phyloP scores from a whole-genome alignment of 2,113 vertebrate genomes.

The Tupaia tana region DNA sequence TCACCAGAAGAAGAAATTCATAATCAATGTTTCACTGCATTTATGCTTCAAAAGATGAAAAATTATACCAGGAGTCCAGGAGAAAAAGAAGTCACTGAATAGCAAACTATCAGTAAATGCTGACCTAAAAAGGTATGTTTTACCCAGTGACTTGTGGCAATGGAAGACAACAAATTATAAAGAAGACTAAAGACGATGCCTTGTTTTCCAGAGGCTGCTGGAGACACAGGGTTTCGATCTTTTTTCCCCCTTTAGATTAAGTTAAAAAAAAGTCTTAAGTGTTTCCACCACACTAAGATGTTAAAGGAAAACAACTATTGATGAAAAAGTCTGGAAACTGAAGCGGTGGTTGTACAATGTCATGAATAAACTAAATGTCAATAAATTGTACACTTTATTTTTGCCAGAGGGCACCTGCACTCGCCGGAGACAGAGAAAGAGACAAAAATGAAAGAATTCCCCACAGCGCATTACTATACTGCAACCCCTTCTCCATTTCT shows the following conservation, averaged over 20 bases:
- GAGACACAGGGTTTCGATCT: not conserved
- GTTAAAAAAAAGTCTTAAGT: not conserved
- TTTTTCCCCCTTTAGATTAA: not conserved
- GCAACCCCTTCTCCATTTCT: no score
- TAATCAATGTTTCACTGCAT: not conserved
- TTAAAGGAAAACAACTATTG: not conserved
- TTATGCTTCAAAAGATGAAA: not conserved
- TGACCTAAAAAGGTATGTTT: not conserved
- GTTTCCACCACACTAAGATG: not conserved
- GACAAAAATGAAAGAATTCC: no score
- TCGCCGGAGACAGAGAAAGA: no score
- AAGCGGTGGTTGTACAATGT: not conserved
- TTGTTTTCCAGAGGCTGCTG: slow-evolving; percentile 1
- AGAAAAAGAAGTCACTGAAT: not conserved
- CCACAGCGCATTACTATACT: no score
- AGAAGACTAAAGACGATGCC: not conserved
- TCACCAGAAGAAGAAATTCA: not conserved
- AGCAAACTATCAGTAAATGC: not conserved
- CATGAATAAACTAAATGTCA: not conserved
- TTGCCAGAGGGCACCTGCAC: no score
- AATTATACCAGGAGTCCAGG: not conserved
- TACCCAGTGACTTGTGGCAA: not conserved
- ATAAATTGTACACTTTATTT: not conserved
- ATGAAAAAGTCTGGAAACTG: not conserved
- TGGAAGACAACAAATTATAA: slow-evolving; percentile 14